phyloP scores from a whole-genome alignment of 1,140 invertebrate species.

The Conus ventricosus region DNA sequence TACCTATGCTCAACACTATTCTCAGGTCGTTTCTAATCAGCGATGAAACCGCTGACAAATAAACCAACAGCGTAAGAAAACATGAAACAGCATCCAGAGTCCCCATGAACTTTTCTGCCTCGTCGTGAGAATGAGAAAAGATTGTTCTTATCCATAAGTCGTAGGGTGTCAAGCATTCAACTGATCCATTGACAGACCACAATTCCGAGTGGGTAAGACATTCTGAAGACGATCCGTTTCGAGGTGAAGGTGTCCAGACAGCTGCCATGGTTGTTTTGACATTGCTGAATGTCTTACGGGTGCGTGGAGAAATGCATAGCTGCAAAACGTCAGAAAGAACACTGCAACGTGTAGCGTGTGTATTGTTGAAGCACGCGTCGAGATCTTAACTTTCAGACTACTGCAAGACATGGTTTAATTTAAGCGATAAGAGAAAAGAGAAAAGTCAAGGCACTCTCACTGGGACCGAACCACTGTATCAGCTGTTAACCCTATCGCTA shows the following conservation, averaged over 20 bases:
- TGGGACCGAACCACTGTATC: background rate
- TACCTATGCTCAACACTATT: constrained; percentile 75
- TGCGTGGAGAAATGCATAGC: constrained; percentile 78
- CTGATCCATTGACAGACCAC: background rate
- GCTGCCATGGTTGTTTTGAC: constrained; percentile 76
- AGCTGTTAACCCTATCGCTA: background rate
- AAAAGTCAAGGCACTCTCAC: background rate
- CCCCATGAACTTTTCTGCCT: constrained; percentile 75
- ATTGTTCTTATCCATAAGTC: constrained; percentile 72
- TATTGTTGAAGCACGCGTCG: background rate
- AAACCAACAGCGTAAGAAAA: constrained; percentile 74
- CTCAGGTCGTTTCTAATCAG: constrained; percentile 71
- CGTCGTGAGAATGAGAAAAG: constrained; percentile 70
- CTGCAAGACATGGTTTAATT: background rate
- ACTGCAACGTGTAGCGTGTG: constrained; percentile 55
- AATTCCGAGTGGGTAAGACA: background rate
- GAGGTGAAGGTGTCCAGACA: constrained; percentile 72
- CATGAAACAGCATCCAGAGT: constrained; percentile 77
- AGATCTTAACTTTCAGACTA: background rate
- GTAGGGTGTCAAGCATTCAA: constrained; percentile 42
- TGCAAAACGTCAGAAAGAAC: constrained; percentile 66
- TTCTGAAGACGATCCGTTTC: background rate
- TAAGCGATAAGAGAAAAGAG: background rate
- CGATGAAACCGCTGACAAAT: constrained; percentile 51
- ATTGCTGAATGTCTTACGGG: constrained; percentile 77